Evolutionary conservation across 2,113 vertebrate species (phyloP), one percentile per base, ranked within the genome.

Genomic region (Trematomus loennbergii): DNA sequence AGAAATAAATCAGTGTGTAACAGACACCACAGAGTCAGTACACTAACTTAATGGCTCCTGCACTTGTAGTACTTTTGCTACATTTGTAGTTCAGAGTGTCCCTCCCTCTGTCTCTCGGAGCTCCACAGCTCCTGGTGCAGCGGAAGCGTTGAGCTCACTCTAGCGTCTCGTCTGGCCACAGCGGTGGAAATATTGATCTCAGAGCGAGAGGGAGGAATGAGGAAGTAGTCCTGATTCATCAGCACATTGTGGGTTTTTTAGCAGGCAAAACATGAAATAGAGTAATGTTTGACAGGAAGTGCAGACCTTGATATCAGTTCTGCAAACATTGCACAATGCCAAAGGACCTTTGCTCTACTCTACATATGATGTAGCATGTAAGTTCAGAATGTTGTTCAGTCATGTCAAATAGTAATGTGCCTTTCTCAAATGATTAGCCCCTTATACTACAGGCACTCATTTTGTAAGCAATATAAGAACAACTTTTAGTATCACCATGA

Each of bases 161-260:
- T 75, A 52, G 61, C 16, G 18, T 70, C 72, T 84, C 12, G 86
- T 89, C 88, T 89, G 82, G 79, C 68, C 78, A 54, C 78, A 75
- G 60, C 50, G 22, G 15, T 81, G 77, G 65, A 89, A 88, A 87
- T 91, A 94, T 40, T 93, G 85, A 93, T 93, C 86, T 85, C 46
- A 17, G 53, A 68, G 81, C 2, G 72, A 78, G 91, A 89, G 83
- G 87, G 88, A 79, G 86, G 84, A 90, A 89, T 81, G 78, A 89
- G 82, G 90, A 90, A 90, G 81, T 67, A 61, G 75, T 72, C 13
- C 36, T 86, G 58, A 79, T 59, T 87, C 70, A 85, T 82, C 74
- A 87, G 67, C 68, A 77, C 73, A 60, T 53, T 53, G 49, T 66
- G 18, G 52, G 65, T 85, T 60, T 61, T 85, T 64, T 55, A 66